Base-by-base conservation (phyloP, 2,113 vertebrate genomes). In the Hoplias malabaricus region DNA sequence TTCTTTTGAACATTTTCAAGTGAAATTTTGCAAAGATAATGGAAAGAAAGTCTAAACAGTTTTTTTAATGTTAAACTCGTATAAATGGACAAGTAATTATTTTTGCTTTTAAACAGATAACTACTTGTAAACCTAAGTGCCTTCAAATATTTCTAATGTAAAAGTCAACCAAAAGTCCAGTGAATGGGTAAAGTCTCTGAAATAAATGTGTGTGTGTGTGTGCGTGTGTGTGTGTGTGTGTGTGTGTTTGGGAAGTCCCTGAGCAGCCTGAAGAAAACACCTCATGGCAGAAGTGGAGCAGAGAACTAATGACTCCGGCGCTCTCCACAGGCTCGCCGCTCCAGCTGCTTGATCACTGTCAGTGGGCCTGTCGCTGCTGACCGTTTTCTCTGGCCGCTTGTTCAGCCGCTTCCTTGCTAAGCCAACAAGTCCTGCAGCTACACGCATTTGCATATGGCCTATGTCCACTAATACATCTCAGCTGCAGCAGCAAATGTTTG, bases 221-320 rank as follows among this genome's bases (percentile, higher is more conserved):
- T 62, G 59, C 8, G 29, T 7, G 3, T 8, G 1, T 33, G 57
- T 16, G 33, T 53, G 59, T 36, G 54, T 57, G 23, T 63, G 31
- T 62, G 59, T 34, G 59, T 34, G 59, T 16, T 16, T 61, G 77
- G 71, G 59, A 75, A 71, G 74, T 81, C 79, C 78, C 75, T 56
- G 46, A 85, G 76, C 78, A 68, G 80, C 42, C 67, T 72, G 68
- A 77, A 81, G 84, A 83, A 81, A 81, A 85, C 79, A 85, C 68
- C 79, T 81, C 63, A 53, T 82, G 85, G 77, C 84, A 84, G 76
- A 86, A 86, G 74, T 86, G 63, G 82, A 77, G 80, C 84, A 78
- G 66, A 80, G 79, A 75, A 84, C 81, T 86, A 84, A 86, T 83
- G 77, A 81, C 73, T 83, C 77, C 80, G 54, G 72, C 71, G 68